Evolutionary conservation across 2,888 invertebrate species (phyloP).

Genomic region (Drosophila nr. perissopoda): DNA sequence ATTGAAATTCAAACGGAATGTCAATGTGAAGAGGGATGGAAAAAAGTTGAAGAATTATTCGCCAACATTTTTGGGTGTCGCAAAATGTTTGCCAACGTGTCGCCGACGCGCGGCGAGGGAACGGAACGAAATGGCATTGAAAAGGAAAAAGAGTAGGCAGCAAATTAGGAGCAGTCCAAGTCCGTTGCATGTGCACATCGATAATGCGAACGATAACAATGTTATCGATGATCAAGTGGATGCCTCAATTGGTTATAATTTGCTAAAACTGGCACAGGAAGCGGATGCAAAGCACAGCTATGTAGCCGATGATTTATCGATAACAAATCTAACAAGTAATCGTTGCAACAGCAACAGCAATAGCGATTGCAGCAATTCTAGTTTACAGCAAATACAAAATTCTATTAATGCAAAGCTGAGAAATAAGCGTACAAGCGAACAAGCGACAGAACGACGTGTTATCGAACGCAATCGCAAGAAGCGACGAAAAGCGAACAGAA

Average conservation of each 20-base stretch:
- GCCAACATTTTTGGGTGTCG: conserved; percentile 80
- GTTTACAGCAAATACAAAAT: conserved; percentile 62
- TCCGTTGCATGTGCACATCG: conserved; percentile 49
- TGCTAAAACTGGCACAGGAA: conserved; percentile 51
- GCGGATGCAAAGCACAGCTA: conserved; percentile 1
- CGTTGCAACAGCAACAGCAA: conserved; percentile 50
- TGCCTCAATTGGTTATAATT: conserved; percentile 31
- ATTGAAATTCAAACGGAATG: conserved; percentile 52
- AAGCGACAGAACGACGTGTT: conserved; percentile 8
- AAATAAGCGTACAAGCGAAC: conserved; percentile 23
- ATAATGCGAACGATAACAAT: conserved; percentile 3
- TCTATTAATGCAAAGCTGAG: conserved; percentile 64
- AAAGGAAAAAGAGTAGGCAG: neutral
- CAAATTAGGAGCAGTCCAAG: conserved; percentile 1
- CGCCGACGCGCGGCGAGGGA: conserved; percentile 21
- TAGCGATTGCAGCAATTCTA: conserved; percentile 67
- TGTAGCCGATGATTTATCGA: neutral
- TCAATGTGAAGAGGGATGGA: conserved; percentile 44
- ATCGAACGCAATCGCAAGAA: conserved; percentile 47
- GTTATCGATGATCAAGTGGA: conserved; percentile 8
- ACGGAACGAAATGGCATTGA: conserved; percentile 3
- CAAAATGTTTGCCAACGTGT: conserved; percentile 65
- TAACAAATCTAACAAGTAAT: neutral
- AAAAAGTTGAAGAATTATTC: conserved; percentile 34
- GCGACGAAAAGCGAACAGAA: conserved; percentile 37